Percentiles rank a stretch among this genome's conserved stretches.
Evolutionary conservation across 2,888 invertebrate genomes (phyloP).

Genomic region (Dinocampus coccinellae): DNA sequence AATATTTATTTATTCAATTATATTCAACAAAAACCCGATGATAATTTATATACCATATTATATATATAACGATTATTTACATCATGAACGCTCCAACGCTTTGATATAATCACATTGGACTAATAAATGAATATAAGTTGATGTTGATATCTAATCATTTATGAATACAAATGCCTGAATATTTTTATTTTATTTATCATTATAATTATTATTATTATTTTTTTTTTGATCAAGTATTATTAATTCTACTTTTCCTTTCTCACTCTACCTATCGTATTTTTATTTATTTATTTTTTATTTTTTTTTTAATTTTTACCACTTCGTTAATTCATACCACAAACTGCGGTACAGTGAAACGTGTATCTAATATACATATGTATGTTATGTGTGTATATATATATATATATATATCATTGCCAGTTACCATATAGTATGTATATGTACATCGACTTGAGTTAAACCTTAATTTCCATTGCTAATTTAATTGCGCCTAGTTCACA

Average conservation of each 20-base stretch:
- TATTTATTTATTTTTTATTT: conserved; percentile 8
- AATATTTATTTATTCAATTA: neutral
- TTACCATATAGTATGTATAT: neutral
- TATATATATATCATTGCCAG: conserved; percentile 3
- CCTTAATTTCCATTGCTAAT: conserved; percentile 50
- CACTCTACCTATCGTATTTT: no score
- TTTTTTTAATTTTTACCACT: conserved; percentile 15
- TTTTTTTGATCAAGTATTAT: no score
- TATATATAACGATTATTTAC: conserved; percentile 32
- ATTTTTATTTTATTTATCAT: no score
- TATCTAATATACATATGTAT: neutral
- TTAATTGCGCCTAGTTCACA: conserved; percentile 45
- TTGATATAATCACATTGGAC: conserved; percentile 22
- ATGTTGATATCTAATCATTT: conserved; percentile 44
- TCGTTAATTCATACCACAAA: conserved; percentile 3
- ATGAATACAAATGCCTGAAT: conserved; percentile 35
- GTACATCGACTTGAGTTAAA: conserved; percentile 35
- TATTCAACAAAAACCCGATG: no score
- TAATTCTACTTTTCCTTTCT: no score
- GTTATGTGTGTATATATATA: no score
- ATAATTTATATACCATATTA: no score
- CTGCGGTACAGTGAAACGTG: neutral
- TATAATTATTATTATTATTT: no score
- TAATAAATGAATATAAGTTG: no score
- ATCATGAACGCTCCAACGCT: conserved; percentile 44